Evolutionary conservation across 2,797 vertebrate genomes (phyloP).

Genomic region (Rhynchotus rufescens): DNA sequence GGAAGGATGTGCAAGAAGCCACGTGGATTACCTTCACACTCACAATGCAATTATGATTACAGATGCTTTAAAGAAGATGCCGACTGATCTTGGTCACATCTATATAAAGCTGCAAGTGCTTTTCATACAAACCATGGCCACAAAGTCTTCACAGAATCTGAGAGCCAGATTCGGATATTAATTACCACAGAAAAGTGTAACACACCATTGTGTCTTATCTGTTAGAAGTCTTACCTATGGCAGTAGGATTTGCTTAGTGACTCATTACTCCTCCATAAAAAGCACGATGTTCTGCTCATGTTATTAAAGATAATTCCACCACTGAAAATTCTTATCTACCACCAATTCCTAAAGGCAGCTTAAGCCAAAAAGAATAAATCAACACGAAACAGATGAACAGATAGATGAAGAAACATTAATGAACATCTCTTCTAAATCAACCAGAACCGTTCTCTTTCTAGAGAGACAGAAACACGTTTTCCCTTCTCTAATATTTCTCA

Average conservation of each 20-base stretch:
- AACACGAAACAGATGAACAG: neutral
- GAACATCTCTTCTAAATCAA: neutral
- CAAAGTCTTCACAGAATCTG: neutral
- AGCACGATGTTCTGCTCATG: accelerated
- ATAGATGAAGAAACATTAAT: neutral
- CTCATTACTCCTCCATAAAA: neutral
- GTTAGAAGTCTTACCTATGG: neutral
- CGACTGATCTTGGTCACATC: slow-evolving; percentile 13
- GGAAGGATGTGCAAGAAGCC: neutral
- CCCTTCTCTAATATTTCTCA: neutral
- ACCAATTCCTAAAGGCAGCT: neutral
- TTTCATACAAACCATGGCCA: neutral
- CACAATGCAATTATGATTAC: neutral
- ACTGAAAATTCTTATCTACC: neutral
- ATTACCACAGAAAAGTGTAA: neutral
- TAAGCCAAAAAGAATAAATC: neutral
- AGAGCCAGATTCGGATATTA: slow-evolving; percentile 18
- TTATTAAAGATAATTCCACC: neutral
- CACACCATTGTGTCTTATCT: neutral
- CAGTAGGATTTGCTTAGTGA: neutral
- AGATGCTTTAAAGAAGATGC: slow-evolving; percentile 6
- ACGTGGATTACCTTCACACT: neutral
- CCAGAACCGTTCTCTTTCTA: neutral
- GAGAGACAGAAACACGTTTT: neutral
- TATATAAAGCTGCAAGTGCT: neutral